Evolutionary conservation across 1,140 invertebrate species (phyloP), one percentile per base, ranked within the genome.

Genomic region (Diabrotica virgifera): DNA sequence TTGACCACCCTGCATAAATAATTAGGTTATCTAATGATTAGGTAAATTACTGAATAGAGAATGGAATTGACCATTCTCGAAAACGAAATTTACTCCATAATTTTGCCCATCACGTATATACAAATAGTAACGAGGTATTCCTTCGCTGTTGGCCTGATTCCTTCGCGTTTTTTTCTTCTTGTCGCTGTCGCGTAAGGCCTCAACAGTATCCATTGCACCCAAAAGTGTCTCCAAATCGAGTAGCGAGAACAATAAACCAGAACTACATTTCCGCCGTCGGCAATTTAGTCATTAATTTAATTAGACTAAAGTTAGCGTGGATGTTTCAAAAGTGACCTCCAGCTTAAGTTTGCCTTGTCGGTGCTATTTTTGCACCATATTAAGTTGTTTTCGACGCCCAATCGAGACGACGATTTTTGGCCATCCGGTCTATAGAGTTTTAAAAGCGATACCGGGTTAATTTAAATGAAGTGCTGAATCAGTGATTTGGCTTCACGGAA

Each of bases 331-430:
- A 46, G 40, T 46, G 40, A 46, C 40, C 40, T 46, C 40, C 40
- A 46, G 40, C n/a, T 46, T 46, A 8, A 46, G 40, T 46, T 46
- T 46, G 8, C 40, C 4, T 46, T 46, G 40, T 46, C n/a, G 40
- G 40, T 46, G 8, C 40, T 46, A 46, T 46, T 46, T 46, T 46
- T 46, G 40, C 40, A 46, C 40, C 40, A 46, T 46, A 46, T 46
- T 46, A 46, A 46, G 40, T 46, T 46, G 40, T 46, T 46, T 46
- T 46, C 40, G 40, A 46, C 40, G 40, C 40, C 40, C 40, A 46
- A 46, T 46, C 40, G 8, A 46, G 40, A 46, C 40, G n/a, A 6
- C 6, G 6, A 8, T 46, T 46, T 46, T 46, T n/a, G 5, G n/a
- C 40, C 40, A 46, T 46, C 40, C 40, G 40, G 40, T 46, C 40